Evolutionary conservation across 2,113 vertebrate genomes (phyloP), one percentile per base, ranked within the genome.

Genomic region (Aphyosemion australe): DNA sequence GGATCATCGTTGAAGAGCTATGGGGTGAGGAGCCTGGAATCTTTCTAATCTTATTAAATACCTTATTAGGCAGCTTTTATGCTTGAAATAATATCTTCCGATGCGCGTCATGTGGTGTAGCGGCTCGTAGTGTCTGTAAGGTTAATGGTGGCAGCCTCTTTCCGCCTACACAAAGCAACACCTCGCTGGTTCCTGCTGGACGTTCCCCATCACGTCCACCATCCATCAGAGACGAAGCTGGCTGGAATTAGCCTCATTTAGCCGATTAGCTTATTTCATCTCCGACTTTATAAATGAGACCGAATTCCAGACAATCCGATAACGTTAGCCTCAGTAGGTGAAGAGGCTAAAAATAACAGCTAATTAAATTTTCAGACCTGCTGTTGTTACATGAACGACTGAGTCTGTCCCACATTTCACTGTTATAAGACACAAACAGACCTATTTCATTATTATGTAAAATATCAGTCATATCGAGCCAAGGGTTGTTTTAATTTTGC

Each of bases 101-200:
- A 8, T 5, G 2, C 34, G 7, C 34, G 34, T 37, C 5, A 8
- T 37, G 1, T 5, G 34, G 7, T 37, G 34, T 37, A 39, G 18
- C 16, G 34, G 26, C 12, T 12, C 10, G 37, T 5, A 10, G 11
- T 41, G 13, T 32, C 12, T 13, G 10, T 16, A 1, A 9, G 13
- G 69, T 37, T 65, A 3, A 18, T 59, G 39, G 65, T 49, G 61
- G 65, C 56, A 65, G 61, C 67, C 34, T 74, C 63, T 50, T 52
- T 71, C 76, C 82, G 74, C 88, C 86, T 57, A 86, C 88, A 89
- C 76, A 72, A 69, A 83, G 68, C 76, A 32, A 53, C 67, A 52
- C 56, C 45, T 21, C 5, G 19, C 58, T 32, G 66, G 64, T 69
- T 65, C 10, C 75, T 41, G 71, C 32, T 81, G 81, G 80, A 82